A percentile compares a stretch with the other conserved stretches of the same genome.
Evolutionary conservation across 2,113 vertebrate species (phyloP).

Genomic region (Hepsetus odoe): DNA sequence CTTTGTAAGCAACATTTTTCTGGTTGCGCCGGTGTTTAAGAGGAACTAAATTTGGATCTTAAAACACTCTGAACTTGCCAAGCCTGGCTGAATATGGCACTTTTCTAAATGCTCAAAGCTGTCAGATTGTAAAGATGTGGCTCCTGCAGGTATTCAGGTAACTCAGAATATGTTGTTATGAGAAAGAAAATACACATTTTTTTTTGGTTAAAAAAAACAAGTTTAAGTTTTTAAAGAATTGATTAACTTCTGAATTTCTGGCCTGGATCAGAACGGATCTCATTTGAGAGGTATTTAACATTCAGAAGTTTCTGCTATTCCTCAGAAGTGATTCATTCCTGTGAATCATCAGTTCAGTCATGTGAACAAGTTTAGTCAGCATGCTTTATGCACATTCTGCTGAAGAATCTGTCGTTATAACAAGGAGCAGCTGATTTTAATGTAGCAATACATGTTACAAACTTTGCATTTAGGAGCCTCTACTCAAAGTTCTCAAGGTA

Average conservation of each 20-base stretch:
- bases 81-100: background rate
- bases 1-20: too few relatives aligned
- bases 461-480: too few relatives aligned
- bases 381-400: background rate
- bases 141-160: background rate
- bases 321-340: background rate
- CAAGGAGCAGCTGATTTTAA: background rate
- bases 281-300: background rate
- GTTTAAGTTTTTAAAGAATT: background rate
- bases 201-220: too few relatives aligned
- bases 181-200: too few relatives aligned
- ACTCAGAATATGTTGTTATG: background rate
- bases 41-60: too few relatives aligned
- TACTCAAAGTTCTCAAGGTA: background rate
- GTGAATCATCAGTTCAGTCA: background rate
- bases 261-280: background rate
- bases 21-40: too few relatives aligned
- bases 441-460: background rate
- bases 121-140: background rate
- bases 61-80: background rate
- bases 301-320: background rate
- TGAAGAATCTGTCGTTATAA: background rate
- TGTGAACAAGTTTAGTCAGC: conserved; percentile 8
- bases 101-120: background rate
- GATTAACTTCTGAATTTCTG: background rate